These are phyloP conservation scores for Coturnix japonica DNA, from an alignment of 2,113 vertebrate species.

Conservation along the genomic window DNA sequence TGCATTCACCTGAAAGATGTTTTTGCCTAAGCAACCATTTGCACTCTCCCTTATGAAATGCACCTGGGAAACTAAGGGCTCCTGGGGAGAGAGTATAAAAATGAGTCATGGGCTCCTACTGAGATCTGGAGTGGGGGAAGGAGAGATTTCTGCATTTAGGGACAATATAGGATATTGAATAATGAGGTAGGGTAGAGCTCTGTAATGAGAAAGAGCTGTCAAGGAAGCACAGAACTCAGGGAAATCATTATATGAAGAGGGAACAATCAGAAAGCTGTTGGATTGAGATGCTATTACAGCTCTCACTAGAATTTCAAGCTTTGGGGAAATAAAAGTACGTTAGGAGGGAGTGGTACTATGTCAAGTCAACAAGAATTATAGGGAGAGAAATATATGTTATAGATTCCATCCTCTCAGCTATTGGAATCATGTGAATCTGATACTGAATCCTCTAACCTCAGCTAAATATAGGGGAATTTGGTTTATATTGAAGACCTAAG, in stretches of 20 bases:
- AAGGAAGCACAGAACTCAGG: constrained; percentile 11
- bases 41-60: constrained; percentile 16
- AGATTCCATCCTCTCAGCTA: constrained; percentile 19
- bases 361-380: constrained; percentile 54
- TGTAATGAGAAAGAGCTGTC: constrained; percentile 51
- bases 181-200: constrained; percentile 22
- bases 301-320: constrained; percentile 40
- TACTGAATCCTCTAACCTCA: not conserved
- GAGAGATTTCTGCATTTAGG: not conserved
- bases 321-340: constrained; percentile 9
- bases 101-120: constrained; percentile 31
- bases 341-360: not conserved
- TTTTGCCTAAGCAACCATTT: constrained; percentile 18
- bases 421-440: not conserved
- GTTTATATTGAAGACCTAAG: not conserved
- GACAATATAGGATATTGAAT: not conserved
- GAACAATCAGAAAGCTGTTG: constrained; percentile 17
- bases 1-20: constrained; percentile 30
- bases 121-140: not conserved
- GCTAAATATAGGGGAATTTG: not conserved
- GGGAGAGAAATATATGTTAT: constrained; percentile 5
- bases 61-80: constrained; percentile 44
- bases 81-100: not conserved
- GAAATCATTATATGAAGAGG: not conserved
- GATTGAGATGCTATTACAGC: not conserved